Evolutionary conservation across 2,888 invertebrate species (phyloP).

Genomic region (Brachyptera risi): DNA sequence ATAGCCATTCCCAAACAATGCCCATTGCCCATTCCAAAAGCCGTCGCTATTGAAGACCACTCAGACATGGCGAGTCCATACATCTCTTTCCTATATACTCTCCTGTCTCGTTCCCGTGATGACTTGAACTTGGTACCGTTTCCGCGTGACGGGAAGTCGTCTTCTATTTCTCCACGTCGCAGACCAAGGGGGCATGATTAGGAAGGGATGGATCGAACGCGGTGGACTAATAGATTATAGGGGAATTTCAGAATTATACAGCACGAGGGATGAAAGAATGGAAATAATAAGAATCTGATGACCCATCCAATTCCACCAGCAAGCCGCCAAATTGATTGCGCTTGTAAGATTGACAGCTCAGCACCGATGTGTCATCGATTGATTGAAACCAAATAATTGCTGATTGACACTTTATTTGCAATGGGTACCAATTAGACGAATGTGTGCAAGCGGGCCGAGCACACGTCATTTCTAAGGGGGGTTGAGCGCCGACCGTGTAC

Average conservation of each 20-base stretch:
- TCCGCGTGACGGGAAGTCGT: background rate
- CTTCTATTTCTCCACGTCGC: background rate
- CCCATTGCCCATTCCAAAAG: background rate
- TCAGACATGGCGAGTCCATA: constrained; percentile 3
- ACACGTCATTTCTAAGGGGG: background rate
- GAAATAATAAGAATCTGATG: constrained; percentile 20
- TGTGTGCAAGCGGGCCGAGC: background rate
- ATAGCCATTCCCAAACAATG: background rate
- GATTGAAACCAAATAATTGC: constrained; percentile 9
- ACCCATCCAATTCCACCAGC: constrained; percentile 20
- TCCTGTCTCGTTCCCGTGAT: constrained; percentile 1
- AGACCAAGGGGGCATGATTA: background rate
- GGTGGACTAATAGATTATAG: constrained; percentile 13
- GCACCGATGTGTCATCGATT: constrained; percentile 16
- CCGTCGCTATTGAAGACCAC: constrained; percentile 8
- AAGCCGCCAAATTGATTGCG: constrained; percentile 12
- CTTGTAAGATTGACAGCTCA: constrained; percentile 11
- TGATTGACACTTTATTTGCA: constrained; percentile 20
- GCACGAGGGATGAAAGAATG: constrained; percentile 12
- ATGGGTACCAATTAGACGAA: constrained; percentile 2
- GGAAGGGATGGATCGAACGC: constrained; percentile 13
- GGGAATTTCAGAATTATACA: constrained; percentile 1
- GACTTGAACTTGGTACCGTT: background rate
- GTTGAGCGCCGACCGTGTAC: too few species aligned
- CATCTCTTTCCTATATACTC: background rate